These are phyloP conservation scores for Melipona quadrifasciata DNA, from an alignment of 1,140 invertebrate species.

Conservation along the genomic window DNA sequence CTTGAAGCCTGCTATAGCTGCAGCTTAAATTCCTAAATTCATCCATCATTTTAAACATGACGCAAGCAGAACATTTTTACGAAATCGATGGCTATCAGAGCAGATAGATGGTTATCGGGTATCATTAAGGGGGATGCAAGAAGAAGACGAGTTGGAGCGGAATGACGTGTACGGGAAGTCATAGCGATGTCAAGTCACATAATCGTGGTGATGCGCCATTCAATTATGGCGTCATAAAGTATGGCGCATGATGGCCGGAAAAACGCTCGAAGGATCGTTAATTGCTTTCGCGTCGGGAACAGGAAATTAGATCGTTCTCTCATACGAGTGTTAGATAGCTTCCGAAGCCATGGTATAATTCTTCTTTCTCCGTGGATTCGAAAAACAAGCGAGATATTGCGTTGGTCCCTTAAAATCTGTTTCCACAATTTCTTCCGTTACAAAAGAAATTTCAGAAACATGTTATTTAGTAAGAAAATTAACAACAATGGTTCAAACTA, in stretches of 20 bases:
- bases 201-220: slow-evolving; percentile 38
- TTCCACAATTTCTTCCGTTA: too few relatives aligned
- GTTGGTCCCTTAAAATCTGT: too few relatives aligned
- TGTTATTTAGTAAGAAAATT: too few relatives aligned
- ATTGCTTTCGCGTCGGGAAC: slow-evolving; percentile 36
- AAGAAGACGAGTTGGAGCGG: slow-evolving; percentile 19
- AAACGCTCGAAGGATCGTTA: slow-evolving; percentile 47
- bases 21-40: not conserved
- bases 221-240: slow-evolving; percentile 42
- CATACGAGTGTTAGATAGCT: not conserved
- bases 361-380: not conserved
- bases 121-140: not conserved
- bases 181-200: slow-evolving; percentile 34
- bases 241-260: slow-evolving; percentile 38
- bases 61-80: not conserved
- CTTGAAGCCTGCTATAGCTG: too few relatives aligned
- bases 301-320: slow-evolving; percentile 11
- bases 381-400: not conserved
- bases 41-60: not conserved
- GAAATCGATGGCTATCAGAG: slow-evolving; percentile 22
- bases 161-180: slow-evolving; percentile 38
- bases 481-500: too few relatives aligned
- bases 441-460: too few relatives aligned
- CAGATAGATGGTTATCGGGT: slow-evolving; percentile 18
- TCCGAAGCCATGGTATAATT: not conserved